Evolutionary conservation across 2,113 vertebrate genomes (phyloP), one percentile per base, ranked within the genome.

Genomic region (Acanthisitta chloris): DNA sequence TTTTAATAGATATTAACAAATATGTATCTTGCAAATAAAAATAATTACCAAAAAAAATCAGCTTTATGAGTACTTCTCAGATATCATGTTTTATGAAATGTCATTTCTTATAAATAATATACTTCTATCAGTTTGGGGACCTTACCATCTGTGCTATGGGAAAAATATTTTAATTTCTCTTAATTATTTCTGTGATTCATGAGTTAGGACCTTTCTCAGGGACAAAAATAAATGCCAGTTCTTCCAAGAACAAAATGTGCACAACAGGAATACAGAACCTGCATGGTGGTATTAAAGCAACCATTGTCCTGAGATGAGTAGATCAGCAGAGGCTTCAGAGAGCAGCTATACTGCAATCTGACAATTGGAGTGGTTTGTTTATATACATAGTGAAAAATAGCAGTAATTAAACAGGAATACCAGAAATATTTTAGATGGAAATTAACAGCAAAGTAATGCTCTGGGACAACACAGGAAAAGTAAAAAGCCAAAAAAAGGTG

Each of bases 91-190:
- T 86, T 57, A 52, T 43, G 57, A 84, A 80, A 66, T 74, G 4
- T 12, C 9, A 29, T 48, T 92, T 80, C 91, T 77, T 40, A 36
- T 76, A 89, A 19, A 64, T 85, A 72, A 65, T 26, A 51, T 38
- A 54, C 13, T 83, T 85, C 28, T 86, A 80, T 73, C 34, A 92
- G 13, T 86, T 83, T 72, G 10, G 14, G 5, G 45, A 64, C 6
- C 31, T 88, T 86, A 64, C 52, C 64, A 80, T 82, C 59, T 94
- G 45, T 73, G 23, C 14, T 64, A 48, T 52, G 34, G 36, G 67
- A 92, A 89, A 93, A 91, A 66, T 19, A 55, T n/a, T 85, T 90
- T 43, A 81, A 79, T 90, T 90, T 94, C 49, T 94, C 49, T 73
- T 91, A 95, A 89, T 93, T 92, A 70, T 84, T 94, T 36, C 17